Conservation (phyloP, 1,140 invertebrate species). For the Batillaria attramentaria region DNA sequence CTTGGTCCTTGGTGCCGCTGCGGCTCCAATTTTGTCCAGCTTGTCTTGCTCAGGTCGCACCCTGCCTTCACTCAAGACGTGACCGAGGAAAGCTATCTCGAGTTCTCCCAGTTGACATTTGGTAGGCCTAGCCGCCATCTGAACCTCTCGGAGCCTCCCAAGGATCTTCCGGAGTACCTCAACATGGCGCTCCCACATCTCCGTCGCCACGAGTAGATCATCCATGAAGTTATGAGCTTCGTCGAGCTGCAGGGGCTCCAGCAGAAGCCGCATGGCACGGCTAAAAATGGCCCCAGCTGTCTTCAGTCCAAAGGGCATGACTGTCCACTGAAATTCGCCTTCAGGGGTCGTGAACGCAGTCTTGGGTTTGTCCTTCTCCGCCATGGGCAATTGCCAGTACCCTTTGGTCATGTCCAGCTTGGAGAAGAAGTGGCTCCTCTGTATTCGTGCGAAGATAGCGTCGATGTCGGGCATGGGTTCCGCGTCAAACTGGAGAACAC, state of each 20-base stretch:
- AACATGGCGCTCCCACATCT: neutral
- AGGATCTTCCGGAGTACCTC: neutral
- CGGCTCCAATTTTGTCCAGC: slow-evolving; percentile 63
- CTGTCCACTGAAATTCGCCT: slow-evolving; percentile 39
- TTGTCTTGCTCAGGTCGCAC: slow-evolving; percentile 61
- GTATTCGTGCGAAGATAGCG: slow-evolving; percentile 41
- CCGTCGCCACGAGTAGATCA: neutral
- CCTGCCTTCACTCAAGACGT: slow-evolving; percentile 43
- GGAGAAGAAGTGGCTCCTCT: slow-evolving; percentile 15
- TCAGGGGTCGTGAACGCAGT: slow-evolving; percentile 41
- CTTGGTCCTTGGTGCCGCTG: slow-evolving; percentile 58
- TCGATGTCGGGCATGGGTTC: slow-evolving; percentile 52
- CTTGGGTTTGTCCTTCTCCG: neutral
- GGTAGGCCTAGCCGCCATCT: neutral
- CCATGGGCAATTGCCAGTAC: slow-evolving; percentile 45
- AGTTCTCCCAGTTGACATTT: slow-evolving; percentile 31
- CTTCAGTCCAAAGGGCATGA: slow-evolving; percentile 53
- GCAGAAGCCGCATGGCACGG: neutral
- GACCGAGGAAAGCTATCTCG: slow-evolving; percentile 38
- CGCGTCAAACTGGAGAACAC: slow-evolving; percentile 38
- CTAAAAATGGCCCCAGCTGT: slow-evolving; percentile 31
- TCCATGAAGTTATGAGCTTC: slow-evolving; percentile 9
- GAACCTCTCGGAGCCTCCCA: neutral
- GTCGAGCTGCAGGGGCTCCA: neutral
- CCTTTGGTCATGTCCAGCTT: slow-evolving; percentile 48